These are phyloP conservation scores for Lutraria lutraria DNA, from an alignment of 2,888 invertebrate species.

Conservation along the genomic window DNA sequence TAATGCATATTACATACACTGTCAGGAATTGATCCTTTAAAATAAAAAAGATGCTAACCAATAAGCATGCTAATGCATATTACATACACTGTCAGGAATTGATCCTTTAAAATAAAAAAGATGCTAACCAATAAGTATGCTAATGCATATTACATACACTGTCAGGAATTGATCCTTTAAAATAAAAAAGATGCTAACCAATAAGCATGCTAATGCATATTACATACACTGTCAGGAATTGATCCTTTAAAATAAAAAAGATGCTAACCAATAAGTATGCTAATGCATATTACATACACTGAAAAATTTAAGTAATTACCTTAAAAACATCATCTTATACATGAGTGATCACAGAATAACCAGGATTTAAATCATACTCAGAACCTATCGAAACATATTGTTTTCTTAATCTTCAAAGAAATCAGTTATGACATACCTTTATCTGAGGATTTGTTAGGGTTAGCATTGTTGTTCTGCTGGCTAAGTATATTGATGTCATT, in stretches of 20 bases:
- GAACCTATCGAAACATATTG: too few species aligned
- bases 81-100: neutral
- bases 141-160: neutral
- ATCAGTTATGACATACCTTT: conserved; percentile 52
- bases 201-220: neutral
- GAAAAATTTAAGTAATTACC: too few species aligned
- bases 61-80: neutral
- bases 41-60: too few species aligned
- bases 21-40: too few species aligned
- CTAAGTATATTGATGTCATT: conserved; percentile 68
- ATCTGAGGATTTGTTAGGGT: conserved; percentile 62
- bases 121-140: neutral
- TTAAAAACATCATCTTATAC: too few species aligned
- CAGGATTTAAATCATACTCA: neutral
- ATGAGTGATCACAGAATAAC: neutral
- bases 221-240: neutral
- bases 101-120: too few species aligned
- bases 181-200: too few species aligned
- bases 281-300: too few species aligned
- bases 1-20: neutral
- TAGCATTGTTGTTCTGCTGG: conserved; percentile 70
- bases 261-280: neutral
- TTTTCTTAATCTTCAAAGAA: too few species aligned
- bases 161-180: too few species aligned
- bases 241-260: neutral